Evolutionary conservation across 2,888 invertebrate species (phyloP), one percentile per base, ranked within the genome.

Genomic region (Calliphora vomitoria): DNA sequence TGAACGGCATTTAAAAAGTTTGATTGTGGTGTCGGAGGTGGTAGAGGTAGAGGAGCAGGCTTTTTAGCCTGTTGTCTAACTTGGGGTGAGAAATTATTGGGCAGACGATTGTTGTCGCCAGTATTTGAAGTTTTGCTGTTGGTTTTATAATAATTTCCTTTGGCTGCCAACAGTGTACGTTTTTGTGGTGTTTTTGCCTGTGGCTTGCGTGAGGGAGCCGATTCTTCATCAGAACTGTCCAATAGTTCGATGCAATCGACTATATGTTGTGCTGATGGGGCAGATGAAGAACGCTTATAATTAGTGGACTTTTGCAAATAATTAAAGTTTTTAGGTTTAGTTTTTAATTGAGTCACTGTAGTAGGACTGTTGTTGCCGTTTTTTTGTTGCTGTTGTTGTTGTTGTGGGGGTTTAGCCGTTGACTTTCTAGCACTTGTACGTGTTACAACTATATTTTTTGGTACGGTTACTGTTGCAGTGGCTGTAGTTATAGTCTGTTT

Each of bases 1-100:
- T 91, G 90, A 15, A 91, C 89, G 20, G 90, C 90, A 71, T 91
- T 91, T 13, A 91, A 78, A n/a, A 91, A 91, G 25, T 90, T 90
- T 35, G 91, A 90, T 72, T 91, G 90, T 0, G 90, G 90, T n/a
- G 90, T 90, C 10, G 89, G 75, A 6, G 87, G 83, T 58, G 89
- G 87, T 25, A 82, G 44, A n/a, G 82, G 79, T 18, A 66, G 76
- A 0, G 82, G 84, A 35, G 75, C 74, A 3, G 86, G 79, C 55
- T 85, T 86, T 66, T 86, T 86, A 66, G 38, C 11, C 50, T 82
- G 85, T 81, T 82, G 79, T 50, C 64, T 85, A 55, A 85, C 55
- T 13, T 68, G 71, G 8, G 75, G 35, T 13, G 74, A 4, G 60
- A 86, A 82, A 58, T 85, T 81, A 13, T 62, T 74, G 4, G 81